Evolutionary conservation across 2,888 invertebrate genomes (phyloP).

Genomic region (Lasiommata megera): DNA sequence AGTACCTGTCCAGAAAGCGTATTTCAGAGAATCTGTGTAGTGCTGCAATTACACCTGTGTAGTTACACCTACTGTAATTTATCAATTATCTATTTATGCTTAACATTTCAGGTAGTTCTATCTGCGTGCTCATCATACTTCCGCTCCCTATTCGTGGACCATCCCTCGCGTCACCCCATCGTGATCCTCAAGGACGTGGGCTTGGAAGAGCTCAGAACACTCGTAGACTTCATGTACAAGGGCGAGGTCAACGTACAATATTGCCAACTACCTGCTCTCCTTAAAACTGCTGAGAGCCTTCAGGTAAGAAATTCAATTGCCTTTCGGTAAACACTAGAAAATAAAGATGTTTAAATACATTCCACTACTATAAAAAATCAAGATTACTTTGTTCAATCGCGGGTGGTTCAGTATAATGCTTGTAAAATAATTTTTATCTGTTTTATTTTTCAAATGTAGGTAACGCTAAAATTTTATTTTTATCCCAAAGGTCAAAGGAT

Average conservation of each 20-base stretch:
- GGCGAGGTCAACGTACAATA: constrained; percentile 97
- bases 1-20: no score
- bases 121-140: constrained; percentile 98
- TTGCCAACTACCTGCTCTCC: constrained; percentile 93
- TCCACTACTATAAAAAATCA: no score
- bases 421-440: no score
- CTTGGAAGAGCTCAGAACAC: constrained; percentile 93
- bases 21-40: no score
- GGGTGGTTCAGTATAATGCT: no score
- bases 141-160: constrained; percentile 95
- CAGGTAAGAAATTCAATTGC: no score
- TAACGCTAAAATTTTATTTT: no score
- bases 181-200: constrained; percentile 97
- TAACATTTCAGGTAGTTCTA: constrained; percentile 88
- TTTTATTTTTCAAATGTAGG: no score
- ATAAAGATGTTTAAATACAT: no score
- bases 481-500: constrained; percentile 85
- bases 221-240: constrained; percentile 98
- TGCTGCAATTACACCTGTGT: no score
- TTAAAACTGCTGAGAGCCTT: constrained; percentile 95
- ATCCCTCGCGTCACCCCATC: constrained; percentile 95
- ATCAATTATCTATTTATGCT: neutral
- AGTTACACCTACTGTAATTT: no score
- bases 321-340: constrained; percentile 84
- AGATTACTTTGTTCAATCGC: no score